Evolutionary conservation across 2,888 invertebrate species (phyloP), one percentile per base, ranked within the genome.

Genomic region (Ormyrus thymus): DNA sequence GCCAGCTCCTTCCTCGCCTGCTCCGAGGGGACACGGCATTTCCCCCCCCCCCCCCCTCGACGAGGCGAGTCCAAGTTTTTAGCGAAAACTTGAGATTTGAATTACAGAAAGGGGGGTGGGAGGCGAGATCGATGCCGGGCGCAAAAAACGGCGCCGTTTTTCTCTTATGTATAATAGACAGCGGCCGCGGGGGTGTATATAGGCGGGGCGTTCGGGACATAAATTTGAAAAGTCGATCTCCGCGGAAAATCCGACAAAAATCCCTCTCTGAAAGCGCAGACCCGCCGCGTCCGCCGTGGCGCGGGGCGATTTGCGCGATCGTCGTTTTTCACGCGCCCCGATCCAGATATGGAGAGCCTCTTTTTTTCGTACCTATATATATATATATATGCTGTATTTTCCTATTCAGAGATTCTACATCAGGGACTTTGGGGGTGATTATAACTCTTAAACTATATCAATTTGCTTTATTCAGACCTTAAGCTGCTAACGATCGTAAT

Each of bases 81-180:
- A 51, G 55, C 51, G 51, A 55, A 68, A 64, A 64, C 68, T 75
- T 68, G 9, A 48, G 56, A 76, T 76, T 76, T 76, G 58, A 76
- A 70, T 76, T 64, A 56, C 48, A 76, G 68, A 75, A 66, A 58
- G n/a, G 66, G 45, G n/a, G 72, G 15, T 48, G 29, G n/a, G 62
- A 46, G 56, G 5, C 7, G 43, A 15, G 48, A 55, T n/a, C 53
- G 58, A 29, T 29, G 29, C 29, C 3, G 29, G 29, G 29, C 29
- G 29, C 3, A 29, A 29, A 29, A 56, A 45, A 43, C 0, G 43
- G 43, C 9, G 43, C 13, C 6, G 7, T 15, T 58, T 56, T 1
- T 58, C 29, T 46, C 15, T 58, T 58, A 15, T 43, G 56, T 56
- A 73, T 65, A 73, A 73, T 43, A 43, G 46, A 15, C 7, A 13